Evolutionary conservation across 2,797 vertebrate genomes (phyloP).

Genomic region (Cyprinodon diabolis): DNA sequence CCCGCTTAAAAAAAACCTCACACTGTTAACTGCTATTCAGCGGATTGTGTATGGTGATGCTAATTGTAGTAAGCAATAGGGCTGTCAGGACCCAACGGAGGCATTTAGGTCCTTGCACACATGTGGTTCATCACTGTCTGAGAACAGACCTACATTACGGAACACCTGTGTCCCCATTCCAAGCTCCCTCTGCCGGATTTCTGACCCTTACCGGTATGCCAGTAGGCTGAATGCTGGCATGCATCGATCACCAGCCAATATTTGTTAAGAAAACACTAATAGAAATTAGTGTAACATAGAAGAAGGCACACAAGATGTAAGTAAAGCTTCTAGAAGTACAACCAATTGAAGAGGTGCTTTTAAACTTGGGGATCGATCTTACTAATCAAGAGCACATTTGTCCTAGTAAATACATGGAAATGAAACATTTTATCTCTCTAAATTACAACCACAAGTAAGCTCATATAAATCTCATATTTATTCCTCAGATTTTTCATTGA

Average conservation of each 20-base stretch:
- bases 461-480: not conserved
- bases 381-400: constrained; percentile 56
- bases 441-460: not conserved
- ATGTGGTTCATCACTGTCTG: constrained; percentile 70
- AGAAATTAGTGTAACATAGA: constrained; percentile 48
- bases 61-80: constrained; percentile 84
- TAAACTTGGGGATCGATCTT: constrained; percentile 60
- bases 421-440: not conserved
- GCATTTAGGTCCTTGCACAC: constrained; percentile 75
- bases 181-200: constrained; percentile 51
- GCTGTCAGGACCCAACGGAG: constrained; percentile 77
- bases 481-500: too few species aligned
- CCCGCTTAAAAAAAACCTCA: constrained; percentile 51
- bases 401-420: not conserved
- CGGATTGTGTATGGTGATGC: constrained; percentile 67
- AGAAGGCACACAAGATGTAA: constrained; percentile 29
- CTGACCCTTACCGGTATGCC: constrained; percentile 62
- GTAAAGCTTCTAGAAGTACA: constrained; percentile 38
- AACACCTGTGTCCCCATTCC: constrained; percentile 84
- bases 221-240: constrained; percentile 60
- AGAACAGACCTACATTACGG: constrained; percentile 75
- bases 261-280: constrained; percentile 44
- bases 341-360: constrained; percentile 58
- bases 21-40: constrained; percentile 76
- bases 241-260: constrained; percentile 66